Base-by-base conservation (phyloP, 2,888 invertebrate genomes). In the Azorinus chamasolen region DNA sequence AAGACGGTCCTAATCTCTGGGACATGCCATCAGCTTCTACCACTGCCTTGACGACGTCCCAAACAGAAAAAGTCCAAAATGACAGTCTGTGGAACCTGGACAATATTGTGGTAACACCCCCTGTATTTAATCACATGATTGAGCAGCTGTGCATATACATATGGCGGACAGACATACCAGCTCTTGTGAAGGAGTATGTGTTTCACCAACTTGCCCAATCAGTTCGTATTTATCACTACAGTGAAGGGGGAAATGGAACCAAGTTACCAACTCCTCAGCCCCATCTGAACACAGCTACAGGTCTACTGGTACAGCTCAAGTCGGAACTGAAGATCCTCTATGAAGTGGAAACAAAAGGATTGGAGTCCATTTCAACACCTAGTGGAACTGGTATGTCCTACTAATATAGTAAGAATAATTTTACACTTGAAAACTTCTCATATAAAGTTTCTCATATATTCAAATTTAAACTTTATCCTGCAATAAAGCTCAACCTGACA, bases 121-220 rank as follows among this genome's bases (percentile, higher is more conserved):
- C 90, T 0, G 90, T 90, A 16, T 87, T 91, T 61, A 80, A 85
- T 32, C 89, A 91, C 58, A 83, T 91, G 66, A 85, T 90, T 18
- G 92, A 92, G 70, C 84, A 91, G 58, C 55, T 92, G n/a, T 88
- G 91, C 43, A 84, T 88, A 5, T 92, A 90, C 70, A 63, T 92
- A 32, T 90, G 91, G 90, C 81, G 89, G 53, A 89, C 91, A 5
- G 91, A 92, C 27, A 83, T 90, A 10, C 91, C 92, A 5, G 89
- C 91, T 16, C 76, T 91, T 3, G 78, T 92, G 39, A 92, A 92
- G 74, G 92, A 92, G 79, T 87, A 89, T 63, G 68, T 92, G 59
- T 92, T 92, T 68, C 91, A 91, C 59, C 83, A 92, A 48, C 70
- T 92, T 53, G 92, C 92, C 8, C 92, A 92, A 83, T 84, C 90